A percentile compares a stretch with the other conserved stretches of the same genome.
phyloP scores from a whole-genome alignment of 2,888 invertebrate species.

The Lithophane socia region DNA sequence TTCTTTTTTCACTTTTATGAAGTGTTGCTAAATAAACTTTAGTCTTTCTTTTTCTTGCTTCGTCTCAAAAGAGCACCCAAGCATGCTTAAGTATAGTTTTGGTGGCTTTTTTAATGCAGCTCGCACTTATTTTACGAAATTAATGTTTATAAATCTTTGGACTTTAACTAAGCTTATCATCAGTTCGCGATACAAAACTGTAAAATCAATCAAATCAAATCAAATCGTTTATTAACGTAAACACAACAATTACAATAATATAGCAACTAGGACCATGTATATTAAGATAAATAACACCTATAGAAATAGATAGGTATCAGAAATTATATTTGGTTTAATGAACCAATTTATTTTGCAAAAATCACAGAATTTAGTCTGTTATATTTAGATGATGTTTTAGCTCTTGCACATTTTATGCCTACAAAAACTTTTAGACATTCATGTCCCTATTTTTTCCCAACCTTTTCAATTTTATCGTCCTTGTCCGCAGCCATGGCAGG shows the following conservation, averaged over 20 bases:
- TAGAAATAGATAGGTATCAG: neutral
- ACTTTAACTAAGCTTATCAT: too few relatives aligned
- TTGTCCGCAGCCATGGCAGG: conserved; percentile 37
- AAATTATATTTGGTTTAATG: neutral
- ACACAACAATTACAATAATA: neutral
- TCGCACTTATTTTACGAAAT: neutral
- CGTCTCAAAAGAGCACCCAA: too few relatives aligned
- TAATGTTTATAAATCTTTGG: neutral
- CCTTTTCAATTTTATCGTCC: neutral
- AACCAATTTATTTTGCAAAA: neutral
- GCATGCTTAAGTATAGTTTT: too few relatives aligned
- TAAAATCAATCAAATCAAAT: too few relatives aligned
- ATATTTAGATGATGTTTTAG: neutral
- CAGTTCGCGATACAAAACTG: neutral
- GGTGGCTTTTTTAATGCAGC: neutral
- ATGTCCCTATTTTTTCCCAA: neutral
- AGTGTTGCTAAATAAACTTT: neutral
- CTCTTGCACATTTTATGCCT: neutral
- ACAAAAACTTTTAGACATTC: neutral
- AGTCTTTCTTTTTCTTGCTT: too few relatives aligned
- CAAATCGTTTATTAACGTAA: too few relatives aligned
- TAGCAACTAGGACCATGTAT: neutral
- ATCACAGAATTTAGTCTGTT: neutral
- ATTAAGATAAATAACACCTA: neutral
- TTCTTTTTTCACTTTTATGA: neutral